Base-by-base conservation (phyloP, 2,888 invertebrate species). In the Acrobasis consociella region DNA sequence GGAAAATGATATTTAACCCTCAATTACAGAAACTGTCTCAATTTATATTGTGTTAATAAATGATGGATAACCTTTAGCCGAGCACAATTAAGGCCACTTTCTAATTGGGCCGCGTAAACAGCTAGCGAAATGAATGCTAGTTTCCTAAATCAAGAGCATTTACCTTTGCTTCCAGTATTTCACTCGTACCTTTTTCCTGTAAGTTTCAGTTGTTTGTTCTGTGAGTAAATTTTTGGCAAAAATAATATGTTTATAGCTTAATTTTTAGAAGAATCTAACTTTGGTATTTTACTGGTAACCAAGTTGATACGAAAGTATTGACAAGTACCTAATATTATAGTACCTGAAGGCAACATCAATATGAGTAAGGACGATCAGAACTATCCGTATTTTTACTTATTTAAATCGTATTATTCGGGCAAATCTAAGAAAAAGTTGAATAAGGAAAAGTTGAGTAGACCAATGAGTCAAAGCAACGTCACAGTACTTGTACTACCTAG, bases 11-110 rank as follows among this genome's bases (percentile, higher is more conserved):
- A 42, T 42, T 42, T 42, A 13, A 46, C n/a, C n/a, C 46, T 10
- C 46, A 10, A 13, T 46, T n/a, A n/a, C n/a, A 46, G 11, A n/a
- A 46, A 46, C 46, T n/a, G 46, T 46, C 13, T 46, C n/a, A n/a
- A 46, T 46, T 73, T 66, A 77, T 82, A 78, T 74, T 75, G 78
- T 46, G n/a, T 75, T 84, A 82, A 82, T 81, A 76, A 76, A 73
- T 73, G 74, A 68, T 70, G 73, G 83, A 83, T 87, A 87, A 87
- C 87, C 86, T 87, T 84, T 86, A 80, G 76, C 79, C 77, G 74
- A 69, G 65, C 66, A 67, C 72, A 72, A 77, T 72, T 74, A 74
- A 72, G 76, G 74, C 64, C 74, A 72, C 53, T 58, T 59, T 66
- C 66, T 79, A 85, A 81, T 85, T 81, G 75, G 86, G 82, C 76